Conservation (phyloP, 2,797 vertebrate genomes). For the Typhlichthys eigenmanni region DNA sequence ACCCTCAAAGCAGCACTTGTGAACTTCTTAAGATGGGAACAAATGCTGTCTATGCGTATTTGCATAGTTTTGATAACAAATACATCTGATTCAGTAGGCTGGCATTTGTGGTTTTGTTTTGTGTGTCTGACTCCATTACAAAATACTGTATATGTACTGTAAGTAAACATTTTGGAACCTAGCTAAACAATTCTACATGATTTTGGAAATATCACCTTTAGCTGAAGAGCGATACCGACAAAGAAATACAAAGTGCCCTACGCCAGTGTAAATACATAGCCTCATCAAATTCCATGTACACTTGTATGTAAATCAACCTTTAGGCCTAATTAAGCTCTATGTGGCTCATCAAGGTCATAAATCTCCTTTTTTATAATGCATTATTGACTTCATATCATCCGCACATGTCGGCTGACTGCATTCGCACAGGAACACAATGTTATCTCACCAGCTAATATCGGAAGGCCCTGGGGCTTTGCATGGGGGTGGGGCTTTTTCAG, state of each 20-base stretch:
- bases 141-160: too few relatives aligned
- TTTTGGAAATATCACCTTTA: constrained; percentile 20
- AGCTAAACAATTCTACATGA: too few relatives aligned
- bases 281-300: constrained; percentile 67
- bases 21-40: constrained; percentile 37
- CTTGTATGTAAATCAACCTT: constrained; percentile 79
- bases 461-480: constrained; percentile 72
- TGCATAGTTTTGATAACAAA: constrained; percentile 6
- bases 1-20: constrained; percentile 20
- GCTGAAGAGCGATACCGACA: constrained; percentile 6
- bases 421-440: constrained; percentile 75
- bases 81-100: constrained; percentile 27
- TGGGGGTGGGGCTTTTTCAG: constrained; percentile 56
- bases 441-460: constrained; percentile 75
- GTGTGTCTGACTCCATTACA: constrained; percentile 2
- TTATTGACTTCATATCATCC: constrained; percentile 79
- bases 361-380: constrained; percentile 75
- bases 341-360: constrained; percentile 78
- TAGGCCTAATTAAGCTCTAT: constrained; percentile 80
- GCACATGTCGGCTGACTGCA: constrained; percentile 75
- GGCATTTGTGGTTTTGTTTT: constrained; percentile 34
- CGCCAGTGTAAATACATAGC: constrained; percentile 46
- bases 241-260: constrained; percentile 43
- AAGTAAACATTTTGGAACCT: too few relatives aligned
- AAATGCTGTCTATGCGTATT: constrained; percentile 20